Evolutionary conservation across 2,797 vertebrate genomes (phyloP).

Genomic region (Otus scops): DNA sequence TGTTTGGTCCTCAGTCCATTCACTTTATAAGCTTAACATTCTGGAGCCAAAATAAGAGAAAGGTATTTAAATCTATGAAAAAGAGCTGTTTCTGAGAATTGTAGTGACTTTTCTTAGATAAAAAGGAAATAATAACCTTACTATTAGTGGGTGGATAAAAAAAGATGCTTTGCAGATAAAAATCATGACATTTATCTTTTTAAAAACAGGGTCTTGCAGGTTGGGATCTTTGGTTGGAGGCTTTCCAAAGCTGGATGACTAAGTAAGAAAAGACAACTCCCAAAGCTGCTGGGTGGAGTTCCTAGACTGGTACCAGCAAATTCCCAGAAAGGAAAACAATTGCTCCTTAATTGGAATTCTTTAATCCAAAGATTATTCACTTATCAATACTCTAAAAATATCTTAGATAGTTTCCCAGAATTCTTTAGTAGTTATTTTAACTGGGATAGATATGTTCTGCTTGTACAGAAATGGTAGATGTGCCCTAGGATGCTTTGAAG

Average conservation of each 20-base stretch:
- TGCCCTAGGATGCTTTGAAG: not conserved
- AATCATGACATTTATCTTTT: conserved; percentile 42
- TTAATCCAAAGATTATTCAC: conserved; percentile 28
- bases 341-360: conserved; percentile 33
- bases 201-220: conserved; percentile 60
- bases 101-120: not conserved
- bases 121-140: not conserved
- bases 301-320: conserved; percentile 38
- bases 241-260: conserved; percentile 70
- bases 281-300: conserved; percentile 71
- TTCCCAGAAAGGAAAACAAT: conserved; percentile 67
- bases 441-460: not conserved
- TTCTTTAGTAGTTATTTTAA: not conserved
- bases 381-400: conserved; percentile 55
- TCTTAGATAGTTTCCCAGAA: not conserved
- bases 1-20: not conserved
- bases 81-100: not conserved
- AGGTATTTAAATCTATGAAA: not conserved
- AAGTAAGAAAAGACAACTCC: conserved; percentile 72
- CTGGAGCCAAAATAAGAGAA: not conserved
- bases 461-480: accelerated
- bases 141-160: not conserved
- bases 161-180: not conserved
- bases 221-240: conserved; percentile 63
- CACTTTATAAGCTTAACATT: not conserved